Evolutionary conservation across 2,888 invertebrate genomes (phyloP).

Genomic region (Rhimphoctona megacephalus): DNA sequence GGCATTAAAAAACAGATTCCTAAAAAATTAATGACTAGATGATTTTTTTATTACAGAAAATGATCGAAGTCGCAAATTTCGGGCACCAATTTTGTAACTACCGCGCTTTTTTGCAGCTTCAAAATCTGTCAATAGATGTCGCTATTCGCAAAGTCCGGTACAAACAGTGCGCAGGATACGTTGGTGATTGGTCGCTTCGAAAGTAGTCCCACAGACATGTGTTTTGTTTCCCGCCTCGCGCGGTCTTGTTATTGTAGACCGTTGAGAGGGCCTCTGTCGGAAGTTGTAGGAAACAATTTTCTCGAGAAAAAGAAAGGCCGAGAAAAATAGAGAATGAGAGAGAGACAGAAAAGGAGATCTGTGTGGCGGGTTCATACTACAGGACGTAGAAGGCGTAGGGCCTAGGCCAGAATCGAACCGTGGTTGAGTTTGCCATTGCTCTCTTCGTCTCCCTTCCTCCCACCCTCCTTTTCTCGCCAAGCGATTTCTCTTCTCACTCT

Average conservation of each 20-base stretch:
- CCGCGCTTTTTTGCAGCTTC: conserved; percentile 15
- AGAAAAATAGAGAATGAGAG: neutral
- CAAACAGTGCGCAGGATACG: conserved; percentile 26
- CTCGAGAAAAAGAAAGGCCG: conserved; percentile 17
- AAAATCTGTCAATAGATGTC: conserved; percentile 65
- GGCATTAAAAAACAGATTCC: neutral
- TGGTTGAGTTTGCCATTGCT: conserved; percentile 77
- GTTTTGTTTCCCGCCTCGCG: conserved; percentile 83
- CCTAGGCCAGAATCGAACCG: conserved; percentile 80
- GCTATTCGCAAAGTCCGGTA: conserved; percentile 43
- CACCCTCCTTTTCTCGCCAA: neutral
- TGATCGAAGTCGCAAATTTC: neutral
- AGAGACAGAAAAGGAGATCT: conserved; percentile 49
- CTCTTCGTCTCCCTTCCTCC: conserved; percentile 2
- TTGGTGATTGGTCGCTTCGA: conserved; percentile 81
- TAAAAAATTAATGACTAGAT: neutral
- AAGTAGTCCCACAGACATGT: conserved; percentile 82
- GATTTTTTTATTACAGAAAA: neutral
- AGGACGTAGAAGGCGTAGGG: conserved; percentile 73
- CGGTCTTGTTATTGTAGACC: conserved; percentile 78
- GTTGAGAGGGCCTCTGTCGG: conserved; percentile 49
- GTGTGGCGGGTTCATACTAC: conserved; percentile 45
- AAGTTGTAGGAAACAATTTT: conserved; percentile 48
- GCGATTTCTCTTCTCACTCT: conserved; percentile 64
- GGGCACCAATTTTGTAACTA: neutral